Evolutionary conservation across 2,113 vertebrate species (phyloP), one percentile per base, ranked within the genome.

Genomic region (Xenopus borealis): DNA sequence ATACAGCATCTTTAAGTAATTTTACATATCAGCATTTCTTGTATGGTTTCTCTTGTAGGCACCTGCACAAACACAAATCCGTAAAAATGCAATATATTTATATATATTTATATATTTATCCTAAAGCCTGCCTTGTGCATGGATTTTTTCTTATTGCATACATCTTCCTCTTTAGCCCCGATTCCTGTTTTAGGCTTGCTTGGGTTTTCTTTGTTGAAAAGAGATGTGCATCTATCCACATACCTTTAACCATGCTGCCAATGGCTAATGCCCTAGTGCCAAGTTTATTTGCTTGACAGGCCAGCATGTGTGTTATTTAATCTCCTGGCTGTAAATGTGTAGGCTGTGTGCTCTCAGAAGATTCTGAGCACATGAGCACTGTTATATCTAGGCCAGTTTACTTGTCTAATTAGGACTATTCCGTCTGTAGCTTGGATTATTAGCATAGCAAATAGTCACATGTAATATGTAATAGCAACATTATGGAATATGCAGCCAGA

Each of bases 401-500:
- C 73, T 63, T 75, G 63, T 55, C 73, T 75, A 75, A 75, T 75
- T 75, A 75, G 58, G 73, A 69, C 46, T 47, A 69, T 75, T 63
- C 66, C 45, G 59, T 58, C 72, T 20, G 66, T 69, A 69, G 30
- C 72, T 53, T 66, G 46, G 30, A 44, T 53, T 69, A 69, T 75
- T 75, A 75, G 66, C 58, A 68, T 59, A 69, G 73, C 73, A 69
- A 75, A 75, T 62, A 62, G 57, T 69, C 44, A 62, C 27, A 62
- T 40, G 58, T 62, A 69, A 69, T 69, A 68, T 62, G 66, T 33
- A 62, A 52, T 46, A 27, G 55, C 65, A 68, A 53, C 44, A 53
- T 62, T 62, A 3, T 46, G 16, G 44, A 57, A 47, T 12, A 7
- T 7, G 9, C 40, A 16, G 63, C 66, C 12, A 52, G 20, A 33